A percentile compares a stretch with the other conserved stretches of the same genome.
Evolutionary conservation across 2,113 vertebrate genomes (phyloP).

Genomic region (Piprites chloris): DNA sequence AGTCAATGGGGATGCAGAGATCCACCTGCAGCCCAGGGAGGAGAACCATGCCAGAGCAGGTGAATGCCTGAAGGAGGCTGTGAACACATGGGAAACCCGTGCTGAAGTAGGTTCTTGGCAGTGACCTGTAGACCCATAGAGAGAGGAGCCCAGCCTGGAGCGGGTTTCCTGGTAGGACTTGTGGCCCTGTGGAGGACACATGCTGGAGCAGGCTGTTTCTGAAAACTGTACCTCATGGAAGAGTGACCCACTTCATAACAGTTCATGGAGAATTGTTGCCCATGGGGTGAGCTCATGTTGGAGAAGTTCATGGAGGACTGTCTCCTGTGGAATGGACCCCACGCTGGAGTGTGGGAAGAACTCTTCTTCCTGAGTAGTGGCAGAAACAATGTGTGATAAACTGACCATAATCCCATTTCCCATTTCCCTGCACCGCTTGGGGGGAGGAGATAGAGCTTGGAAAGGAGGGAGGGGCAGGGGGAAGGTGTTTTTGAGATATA

Average conservation of each 20-base stretch:
- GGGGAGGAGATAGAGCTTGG: neutral
- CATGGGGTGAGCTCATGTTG: neutral
- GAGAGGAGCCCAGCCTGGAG: fast-evolving
- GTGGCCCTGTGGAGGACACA: neutral
- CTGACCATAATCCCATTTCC: neutral
- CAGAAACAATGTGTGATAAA: neutral
- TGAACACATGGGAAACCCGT: neutral
- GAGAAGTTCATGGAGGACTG: neutral
- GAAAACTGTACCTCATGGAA: neutral
- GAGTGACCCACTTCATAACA: neutral
- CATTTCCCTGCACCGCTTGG: fast-evolving
- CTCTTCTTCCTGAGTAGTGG: neutral
- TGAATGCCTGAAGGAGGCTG: neutral
- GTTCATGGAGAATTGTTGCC: neutral
- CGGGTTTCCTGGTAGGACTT: neutral
- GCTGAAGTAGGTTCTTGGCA: neutral
- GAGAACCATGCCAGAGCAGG: neutral
- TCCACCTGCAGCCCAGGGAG: neutral
- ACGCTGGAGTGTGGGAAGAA: neutral
- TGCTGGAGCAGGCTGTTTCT: neutral
- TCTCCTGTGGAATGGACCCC: neutral
- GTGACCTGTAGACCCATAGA: neutral
- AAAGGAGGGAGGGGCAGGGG: neutral
- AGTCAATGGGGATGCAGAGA: neutral
- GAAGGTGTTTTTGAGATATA: neutral